Base-by-base conservation (phyloP, 2,797 vertebrate species). In the Coranthus polyacanthus region DNA sequence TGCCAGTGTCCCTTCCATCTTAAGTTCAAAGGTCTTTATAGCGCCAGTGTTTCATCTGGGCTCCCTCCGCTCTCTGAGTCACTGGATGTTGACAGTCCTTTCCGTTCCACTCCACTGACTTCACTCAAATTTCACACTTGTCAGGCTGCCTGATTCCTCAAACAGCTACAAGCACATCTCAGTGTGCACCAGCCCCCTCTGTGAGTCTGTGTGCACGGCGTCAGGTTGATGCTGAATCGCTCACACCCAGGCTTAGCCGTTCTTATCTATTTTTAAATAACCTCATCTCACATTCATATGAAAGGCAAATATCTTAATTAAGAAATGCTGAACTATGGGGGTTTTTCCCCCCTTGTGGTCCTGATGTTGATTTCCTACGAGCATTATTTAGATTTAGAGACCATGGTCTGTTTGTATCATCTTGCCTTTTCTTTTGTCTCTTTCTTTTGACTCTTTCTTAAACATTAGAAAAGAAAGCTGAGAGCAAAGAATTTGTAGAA, bases 51-150 rank as follows among this genome's bases (percentile, higher is more conserved):
- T 81, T 78, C 67, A 80, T 83, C 68, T 79, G 22, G 22, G 50
- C 68, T 81, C 75, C 68, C 70, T 65, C 69, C 11, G 56, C 66
- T 62, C 65, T 58, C 68, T 72, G 38, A 66, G 55, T 47, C 63
- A 34, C 62, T 46, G 60, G 37, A 72, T 74, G 80, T 70, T 83
- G 78, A 85, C 78, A 67, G 78, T 75, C 63, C 54, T 69, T 66
- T 81, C 72, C 20, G 44, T 89, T 90, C 68, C 85, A 73, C 80
- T 86, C 59, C 79, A 57, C 68, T 82, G 80, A 21, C 63, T 77
- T 84, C 81, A 76, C 74, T 78, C 82, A 82, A 58, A 89, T 89
- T 84, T 85, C 85, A 91, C 86, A 89, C 87, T 83, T 82, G 80
- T 85, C 84, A 88, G 59, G 63, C 53, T 38, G 67, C 68, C 39